Evolutionary conservation across 2,888 invertebrate genomes (phyloP).

Genomic region (Drosophila setosimentum): DNA sequence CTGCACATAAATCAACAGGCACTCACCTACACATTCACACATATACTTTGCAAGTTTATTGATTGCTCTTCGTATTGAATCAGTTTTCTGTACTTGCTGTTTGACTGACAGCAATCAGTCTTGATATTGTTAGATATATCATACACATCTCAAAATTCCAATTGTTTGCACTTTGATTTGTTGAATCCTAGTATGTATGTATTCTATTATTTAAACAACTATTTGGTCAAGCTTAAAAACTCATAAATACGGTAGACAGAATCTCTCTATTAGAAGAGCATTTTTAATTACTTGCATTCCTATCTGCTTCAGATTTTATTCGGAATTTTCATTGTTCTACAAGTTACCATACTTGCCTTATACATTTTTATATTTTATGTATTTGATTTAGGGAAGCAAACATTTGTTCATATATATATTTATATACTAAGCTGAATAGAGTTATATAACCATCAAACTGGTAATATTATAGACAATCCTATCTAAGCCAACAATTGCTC

Average conservation of each 20-base stretch:
- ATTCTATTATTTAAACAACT: not conserved
- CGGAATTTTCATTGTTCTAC: not conserved
- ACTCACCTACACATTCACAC: constrained; percentile 1
- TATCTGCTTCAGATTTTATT: not conserved
- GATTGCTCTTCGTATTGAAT: not conserved
- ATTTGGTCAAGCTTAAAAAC: not conserved
- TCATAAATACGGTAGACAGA: not conserved
- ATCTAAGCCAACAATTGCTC: constrained; percentile 19
- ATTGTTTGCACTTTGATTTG: not conserved
- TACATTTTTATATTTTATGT: not conserved
- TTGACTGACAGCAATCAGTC: constrained; percentile 27
- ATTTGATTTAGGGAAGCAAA: not conserved
- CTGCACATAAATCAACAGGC: constrained; percentile 9
- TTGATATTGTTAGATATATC: not conserved
- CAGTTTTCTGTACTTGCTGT: constrained; percentile 15
- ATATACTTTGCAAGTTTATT: not conserved
- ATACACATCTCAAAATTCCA: not conserved
- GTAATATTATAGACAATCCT: not conserved
- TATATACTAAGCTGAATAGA: not conserved
- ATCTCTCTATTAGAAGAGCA: not conserved
- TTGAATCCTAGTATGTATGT: not conserved
- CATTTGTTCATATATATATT: not conserved
- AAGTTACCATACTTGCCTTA: not conserved
- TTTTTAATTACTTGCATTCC: not conserved
- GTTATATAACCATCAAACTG: not conserved